phyloP scores from a whole-genome alignment of 2,888 invertebrate species.

The Drosophila greeni region DNA sequence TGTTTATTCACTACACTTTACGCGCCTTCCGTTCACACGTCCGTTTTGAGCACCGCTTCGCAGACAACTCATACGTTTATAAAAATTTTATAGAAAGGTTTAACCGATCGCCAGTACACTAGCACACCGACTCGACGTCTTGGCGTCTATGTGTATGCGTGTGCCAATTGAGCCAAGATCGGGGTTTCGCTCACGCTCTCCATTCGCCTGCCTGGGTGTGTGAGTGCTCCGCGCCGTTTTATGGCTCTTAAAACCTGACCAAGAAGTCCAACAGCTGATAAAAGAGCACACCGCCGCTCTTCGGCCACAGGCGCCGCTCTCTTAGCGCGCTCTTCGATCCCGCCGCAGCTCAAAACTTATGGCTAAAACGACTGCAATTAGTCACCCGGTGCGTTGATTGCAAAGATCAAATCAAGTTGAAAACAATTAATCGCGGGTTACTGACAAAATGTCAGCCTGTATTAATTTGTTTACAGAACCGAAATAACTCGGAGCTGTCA shows the following conservation, averaged over 20 bases:
- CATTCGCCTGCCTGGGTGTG: background rate
- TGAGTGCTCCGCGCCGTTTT: background rate
- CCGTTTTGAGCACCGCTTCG: conserved; percentile 74
- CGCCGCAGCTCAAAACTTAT: conserved; percentile 36
- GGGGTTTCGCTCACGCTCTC: conserved; percentile 18
- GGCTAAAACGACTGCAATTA: conserved; percentile 56
- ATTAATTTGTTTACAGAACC: conserved; percentile 53
- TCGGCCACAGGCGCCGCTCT: conserved; percentile 8
- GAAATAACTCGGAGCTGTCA: conserved; percentile 30
- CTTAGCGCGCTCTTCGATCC: conserved; percentile 30
- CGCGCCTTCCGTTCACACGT: conserved; percentile 69
- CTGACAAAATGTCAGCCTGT: conserved; percentile 47
- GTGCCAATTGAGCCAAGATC: conserved; percentile 60
- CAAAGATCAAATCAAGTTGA: conserved; percentile 62
- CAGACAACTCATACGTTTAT: conserved; percentile 76
- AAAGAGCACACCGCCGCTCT: conserved; percentile 18
- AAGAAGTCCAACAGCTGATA: conserved; percentile 37
- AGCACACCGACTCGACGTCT: conserved; percentile 22
- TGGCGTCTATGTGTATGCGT: conserved; percentile 55
- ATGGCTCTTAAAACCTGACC: conserved; percentile 25
- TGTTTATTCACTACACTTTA: conserved; percentile 16
- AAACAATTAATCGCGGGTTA: conserved; percentile 54
- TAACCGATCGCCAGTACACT: conserved; percentile 54
- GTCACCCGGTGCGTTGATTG: conserved; percentile 70
- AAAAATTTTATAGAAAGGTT: conserved; percentile 75